Conservation (phyloP, 2,797 vertebrate genomes). For the Characodon lateralis region DNA sequence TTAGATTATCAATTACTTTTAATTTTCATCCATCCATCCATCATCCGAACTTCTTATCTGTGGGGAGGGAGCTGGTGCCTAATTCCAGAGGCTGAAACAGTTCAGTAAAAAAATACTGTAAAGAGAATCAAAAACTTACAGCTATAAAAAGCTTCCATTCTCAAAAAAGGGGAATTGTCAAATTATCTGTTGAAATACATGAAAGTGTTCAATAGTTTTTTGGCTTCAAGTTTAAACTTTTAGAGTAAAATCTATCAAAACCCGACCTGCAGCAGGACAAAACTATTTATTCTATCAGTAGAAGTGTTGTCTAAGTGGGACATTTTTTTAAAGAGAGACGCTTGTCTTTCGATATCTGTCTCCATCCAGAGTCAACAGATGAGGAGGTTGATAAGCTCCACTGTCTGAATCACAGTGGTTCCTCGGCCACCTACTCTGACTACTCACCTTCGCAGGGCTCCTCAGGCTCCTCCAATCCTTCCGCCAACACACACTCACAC, state of each 20-base stretch:
- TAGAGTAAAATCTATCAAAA: neutral
- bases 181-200: neutral
- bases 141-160: neutral
- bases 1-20: too few relatives aligned
- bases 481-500: conserved; percentile 82
- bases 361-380: conserved; percentile 92
- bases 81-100: too few relatives aligned
- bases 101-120: too few relatives aligned
- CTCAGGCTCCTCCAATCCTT: conserved; percentile 94
- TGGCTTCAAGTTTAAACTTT: neutral
- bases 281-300: neutral
- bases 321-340: conserved; percentile 35
- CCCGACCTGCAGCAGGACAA: neutral
- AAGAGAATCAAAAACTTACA: neutral
- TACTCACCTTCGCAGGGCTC: conserved; percentile 99
- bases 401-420: conserved; percentile 98
- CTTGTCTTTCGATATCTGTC: conserved; percentile 24
- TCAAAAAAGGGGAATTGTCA: neutral
- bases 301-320: neutral
- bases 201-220: neutral
- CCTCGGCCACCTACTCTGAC: conserved; percentile 99
- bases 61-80: too few relatives aligned
- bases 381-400: conserved; percentile 98
- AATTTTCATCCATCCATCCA: too few relatives aligned
- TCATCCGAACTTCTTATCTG: too few relatives aligned